Conservation (phyloP, 2,888 invertebrate species). For the Caenorhabditis virilis region DNA sequence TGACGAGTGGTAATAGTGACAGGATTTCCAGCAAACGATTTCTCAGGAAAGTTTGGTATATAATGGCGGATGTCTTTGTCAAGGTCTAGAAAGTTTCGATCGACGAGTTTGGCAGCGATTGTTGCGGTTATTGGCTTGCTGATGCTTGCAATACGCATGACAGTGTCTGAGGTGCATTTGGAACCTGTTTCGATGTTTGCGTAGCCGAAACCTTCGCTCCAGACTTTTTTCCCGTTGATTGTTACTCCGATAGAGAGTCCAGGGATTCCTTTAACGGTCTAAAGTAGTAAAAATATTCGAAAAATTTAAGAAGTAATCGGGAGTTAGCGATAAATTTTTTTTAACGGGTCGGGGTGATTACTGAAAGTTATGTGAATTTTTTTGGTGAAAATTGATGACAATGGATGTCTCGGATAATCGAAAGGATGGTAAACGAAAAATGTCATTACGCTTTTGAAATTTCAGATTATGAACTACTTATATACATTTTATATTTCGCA, state of each 20-base stretch:
- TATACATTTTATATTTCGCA: no score
- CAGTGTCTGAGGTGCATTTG: slow-evolving; percentile 42
- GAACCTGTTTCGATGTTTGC: slow-evolving; percentile 73
- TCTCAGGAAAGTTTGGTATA: slow-evolving; percentile 73
- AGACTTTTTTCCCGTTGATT: slow-evolving; percentile 69
- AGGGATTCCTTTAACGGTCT: slow-evolving; percentile 70
- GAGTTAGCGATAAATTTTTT: no score
- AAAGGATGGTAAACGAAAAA: no score
- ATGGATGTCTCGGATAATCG: no score
- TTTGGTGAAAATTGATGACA: no score
- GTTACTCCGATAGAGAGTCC: slow-evolving; percentile 70
- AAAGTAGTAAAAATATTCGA: no score
- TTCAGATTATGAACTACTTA: no score
- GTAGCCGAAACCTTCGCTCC: slow-evolving; percentile 71
- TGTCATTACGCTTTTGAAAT: no score
- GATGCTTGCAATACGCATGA: slow-evolving; percentile 75
- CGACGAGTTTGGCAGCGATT: slow-evolving; percentile 72
- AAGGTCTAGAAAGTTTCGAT: slow-evolving; percentile 73
- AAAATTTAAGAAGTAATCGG: no score
- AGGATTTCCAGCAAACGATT: slow-evolving; percentile 71
- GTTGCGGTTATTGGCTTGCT: slow-evolving; percentile 74
- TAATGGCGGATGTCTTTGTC: slow-evolving; percentile 71
- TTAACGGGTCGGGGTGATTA: no score
- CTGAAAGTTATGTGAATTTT: no score
- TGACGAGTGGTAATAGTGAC: slow-evolving; percentile 73